phyloP scores from a whole-genome alignment of 2,888 invertebrate genomes.

The Heteromurus nitidus region DNA sequence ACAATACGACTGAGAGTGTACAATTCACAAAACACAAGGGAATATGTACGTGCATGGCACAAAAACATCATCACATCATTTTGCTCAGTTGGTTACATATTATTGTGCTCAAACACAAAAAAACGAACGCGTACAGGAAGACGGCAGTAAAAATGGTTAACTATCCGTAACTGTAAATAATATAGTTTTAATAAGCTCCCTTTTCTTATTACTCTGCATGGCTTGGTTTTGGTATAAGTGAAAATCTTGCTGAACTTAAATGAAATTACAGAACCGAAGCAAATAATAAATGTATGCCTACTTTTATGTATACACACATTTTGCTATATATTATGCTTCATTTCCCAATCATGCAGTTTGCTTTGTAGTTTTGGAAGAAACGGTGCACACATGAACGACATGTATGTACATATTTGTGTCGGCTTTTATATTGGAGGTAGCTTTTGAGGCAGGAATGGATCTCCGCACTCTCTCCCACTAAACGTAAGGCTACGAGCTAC shows the following conservation, averaged over 20 bases:
- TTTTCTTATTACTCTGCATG: slow-evolving; percentile 2
- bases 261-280: slow-evolving; percentile 11
- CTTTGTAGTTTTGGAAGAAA: no score
- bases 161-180: slow-evolving; percentile 54
- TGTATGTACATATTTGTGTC: no score
- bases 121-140: slow-evolving; percentile 36
- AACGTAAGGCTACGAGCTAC: no score
- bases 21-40: background rate
- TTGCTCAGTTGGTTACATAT: background rate
- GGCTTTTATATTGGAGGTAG: no score
- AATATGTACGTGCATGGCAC: background rate
- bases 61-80: slow-evolving; percentile 11
- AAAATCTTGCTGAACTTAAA: slow-evolving; percentile 1
- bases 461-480: no score
- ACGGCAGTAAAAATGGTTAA: slow-evolving; percentile 55
- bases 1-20: slow-evolving; percentile 8
- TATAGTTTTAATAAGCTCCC: slow-evolving; percentile 36
- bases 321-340: slow-evolving; percentile 8
- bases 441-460: no score
- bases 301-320: no score
- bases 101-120: background rate
- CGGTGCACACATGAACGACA: no score
- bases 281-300: no score
- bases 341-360: slow-evolving; percentile 20
- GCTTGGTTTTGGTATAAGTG: background rate